These are phyloP conservation scores for Luperina nickerlii DNA, from an alignment of 2,888 invertebrate species.

Conservation along the genomic window DNA sequence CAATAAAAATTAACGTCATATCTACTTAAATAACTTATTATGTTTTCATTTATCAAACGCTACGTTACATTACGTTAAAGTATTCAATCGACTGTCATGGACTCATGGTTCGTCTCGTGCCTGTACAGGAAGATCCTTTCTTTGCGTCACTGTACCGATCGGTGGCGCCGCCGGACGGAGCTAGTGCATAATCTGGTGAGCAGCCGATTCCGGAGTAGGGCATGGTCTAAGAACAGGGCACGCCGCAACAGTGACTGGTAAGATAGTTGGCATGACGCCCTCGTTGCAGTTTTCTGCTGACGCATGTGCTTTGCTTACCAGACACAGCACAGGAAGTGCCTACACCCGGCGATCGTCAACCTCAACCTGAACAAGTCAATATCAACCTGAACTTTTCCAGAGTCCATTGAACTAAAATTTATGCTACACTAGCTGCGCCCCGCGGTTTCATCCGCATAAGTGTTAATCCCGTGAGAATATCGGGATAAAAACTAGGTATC, in stretches of 20 bases:
- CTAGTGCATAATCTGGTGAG: neutral
- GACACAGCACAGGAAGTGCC: neutral
- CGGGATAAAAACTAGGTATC: too few relatives aligned
- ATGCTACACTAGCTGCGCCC: too few relatives aligned
- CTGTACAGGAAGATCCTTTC: neutral
- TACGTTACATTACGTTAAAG: neutral
- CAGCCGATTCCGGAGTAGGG: neutral
- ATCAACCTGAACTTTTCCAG: neutral
- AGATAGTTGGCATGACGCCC: neutral
- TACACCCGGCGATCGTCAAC: neutral
- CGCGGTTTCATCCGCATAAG: too few relatives aligned
- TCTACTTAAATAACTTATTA: neutral
- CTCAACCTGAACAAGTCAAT: too few relatives aligned
- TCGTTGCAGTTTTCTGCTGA: neutral
- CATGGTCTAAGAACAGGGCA: neutral
- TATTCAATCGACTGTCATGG: neutral
- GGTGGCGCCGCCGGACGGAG: neutral
- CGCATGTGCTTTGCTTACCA: neutral
- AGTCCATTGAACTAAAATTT: neutral
- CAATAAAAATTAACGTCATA: neutral
- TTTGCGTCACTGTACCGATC: neutral
- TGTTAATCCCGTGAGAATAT: too few relatives aligned
- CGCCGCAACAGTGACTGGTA: neutral
- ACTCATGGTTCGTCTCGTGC: neutral
- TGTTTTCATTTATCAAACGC: conserved; percentile 15